Conservation (phyloP, 2,888 invertebrate genomes). For the Netelia inedita region DNA sequence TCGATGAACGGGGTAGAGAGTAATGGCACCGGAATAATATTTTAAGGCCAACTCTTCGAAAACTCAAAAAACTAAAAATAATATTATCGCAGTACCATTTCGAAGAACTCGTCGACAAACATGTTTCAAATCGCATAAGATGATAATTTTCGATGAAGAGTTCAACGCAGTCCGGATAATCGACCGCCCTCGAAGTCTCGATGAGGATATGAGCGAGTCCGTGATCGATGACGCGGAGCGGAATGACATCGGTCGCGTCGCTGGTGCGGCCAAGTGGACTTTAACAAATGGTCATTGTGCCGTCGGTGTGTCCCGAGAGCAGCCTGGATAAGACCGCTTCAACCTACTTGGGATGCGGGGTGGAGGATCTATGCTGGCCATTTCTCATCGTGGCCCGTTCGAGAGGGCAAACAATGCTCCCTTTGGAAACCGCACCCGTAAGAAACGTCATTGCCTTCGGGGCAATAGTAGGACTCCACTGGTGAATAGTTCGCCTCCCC, state of each 20-base stretch:
- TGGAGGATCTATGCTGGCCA: conserved; percentile 81
- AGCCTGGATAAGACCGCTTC: conserved; percentile 68
- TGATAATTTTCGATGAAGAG: background rate
- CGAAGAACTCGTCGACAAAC: no score
- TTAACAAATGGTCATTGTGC: conserved; percentile 80
- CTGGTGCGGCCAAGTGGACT: conserved; percentile 75
- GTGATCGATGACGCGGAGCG: conserved; percentile 74
- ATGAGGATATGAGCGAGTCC: conserved; percentile 76
- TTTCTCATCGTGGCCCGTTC: conserved; percentile 80
- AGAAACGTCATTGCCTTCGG: conserved; percentile 75
- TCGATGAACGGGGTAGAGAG: conserved; percentile 7
- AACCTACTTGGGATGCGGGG: conserved; percentile 79
- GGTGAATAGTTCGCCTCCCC: conserved; percentile 23
- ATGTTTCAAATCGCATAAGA: background rate
- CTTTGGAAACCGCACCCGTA: conserved; percentile 73
- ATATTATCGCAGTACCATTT: no score
- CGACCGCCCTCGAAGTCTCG: conserved; percentile 55
- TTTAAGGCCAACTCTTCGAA: background rate
- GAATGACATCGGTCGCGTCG: conserved; percentile 70
- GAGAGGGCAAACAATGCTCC: conserved; percentile 79
- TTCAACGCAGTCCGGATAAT: conserved; percentile 29
- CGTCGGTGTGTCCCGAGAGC: conserved; percentile 64
- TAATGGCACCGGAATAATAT: background rate
- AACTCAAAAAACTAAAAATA: background rate
- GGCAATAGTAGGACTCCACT: conserved; percentile 59